phyloP scores from a whole-genome alignment of 2,113 vertebrate genomes.

The Phyllostomus hastatus region DNA sequence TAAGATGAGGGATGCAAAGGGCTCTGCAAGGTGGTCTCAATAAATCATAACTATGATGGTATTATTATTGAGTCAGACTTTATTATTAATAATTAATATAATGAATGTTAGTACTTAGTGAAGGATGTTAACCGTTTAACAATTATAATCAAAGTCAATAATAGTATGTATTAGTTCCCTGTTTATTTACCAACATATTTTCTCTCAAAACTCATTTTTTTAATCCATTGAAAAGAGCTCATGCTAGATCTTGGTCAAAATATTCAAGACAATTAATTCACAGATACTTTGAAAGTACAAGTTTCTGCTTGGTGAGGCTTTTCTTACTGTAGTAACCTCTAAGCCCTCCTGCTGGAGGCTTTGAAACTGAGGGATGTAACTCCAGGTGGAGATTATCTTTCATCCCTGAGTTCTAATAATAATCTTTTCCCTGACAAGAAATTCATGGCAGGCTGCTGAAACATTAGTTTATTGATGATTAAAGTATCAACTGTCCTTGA shows the following conservation, averaged over 20 bases:
- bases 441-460: constrained; percentile 61
- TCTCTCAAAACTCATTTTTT: constrained; percentile 16
- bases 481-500: constrained; percentile 54
- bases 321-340: background rate
- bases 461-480: constrained; percentile 63
- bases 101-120: background rate
- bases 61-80: background rate
- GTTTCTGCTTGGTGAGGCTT: background rate
- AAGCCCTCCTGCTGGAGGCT: background rate
- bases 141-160: background rate
- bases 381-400: background rate
- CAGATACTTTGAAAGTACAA: background rate
- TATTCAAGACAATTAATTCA: background rate
- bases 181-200: constrained; percentile 36
- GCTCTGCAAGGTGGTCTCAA: background rate
- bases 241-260: background rate
- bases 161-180: background rate
- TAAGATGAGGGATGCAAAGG: background rate
- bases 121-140: background rate
- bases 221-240: background rate
- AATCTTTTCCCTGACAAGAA: constrained; percentile 64
- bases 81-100: constrained; percentile 29
- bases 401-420: constrained; percentile 17
- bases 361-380: constrained; percentile 46
- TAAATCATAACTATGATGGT: background rate